These are phyloP conservation scores for Mobula hypostoma DNA, from an alignment of 2,113 vertebrate species.

Conservation along the genomic window DNA sequence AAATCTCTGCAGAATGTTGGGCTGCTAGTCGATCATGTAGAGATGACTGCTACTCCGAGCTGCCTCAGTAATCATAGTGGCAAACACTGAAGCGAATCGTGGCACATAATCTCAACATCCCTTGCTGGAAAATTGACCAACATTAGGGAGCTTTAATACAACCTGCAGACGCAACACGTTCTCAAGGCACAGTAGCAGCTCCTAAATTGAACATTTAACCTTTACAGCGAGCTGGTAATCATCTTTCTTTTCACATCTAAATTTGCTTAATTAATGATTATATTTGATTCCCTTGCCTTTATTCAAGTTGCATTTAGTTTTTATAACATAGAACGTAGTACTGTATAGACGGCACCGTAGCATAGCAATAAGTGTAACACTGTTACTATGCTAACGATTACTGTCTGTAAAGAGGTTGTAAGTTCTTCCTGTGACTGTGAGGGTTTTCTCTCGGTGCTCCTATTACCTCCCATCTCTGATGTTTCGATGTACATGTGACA, in stretches of 20 bases:
- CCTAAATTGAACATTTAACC: background rate
- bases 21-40: background rate
- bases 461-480: no score
- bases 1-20: background rate
- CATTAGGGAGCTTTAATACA: background rate
- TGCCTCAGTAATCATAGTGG: background rate
- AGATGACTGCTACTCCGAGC: no score
- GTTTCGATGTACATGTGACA: no score
- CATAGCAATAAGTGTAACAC: no score
- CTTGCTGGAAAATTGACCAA: background rate
- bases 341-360: no score
- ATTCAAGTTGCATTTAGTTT: background rate
- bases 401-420: no score
- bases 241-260: background rate
- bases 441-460: no score
- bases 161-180: background rate
- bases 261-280: background rate
- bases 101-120: background rate
- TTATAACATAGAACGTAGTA: no score
- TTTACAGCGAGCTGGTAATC: background rate
- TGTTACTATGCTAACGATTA: no score
- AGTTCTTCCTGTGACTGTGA: no score
- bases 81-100: background rate
- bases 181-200: background rate
- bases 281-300: background rate